Percentiles rank a stretch among this genome's conserved stretches.
These are phyloP conservation scores for Sipha flava DNA, from an alignment of 1,140 invertebrate species.

Conservation along the genomic window DNA sequence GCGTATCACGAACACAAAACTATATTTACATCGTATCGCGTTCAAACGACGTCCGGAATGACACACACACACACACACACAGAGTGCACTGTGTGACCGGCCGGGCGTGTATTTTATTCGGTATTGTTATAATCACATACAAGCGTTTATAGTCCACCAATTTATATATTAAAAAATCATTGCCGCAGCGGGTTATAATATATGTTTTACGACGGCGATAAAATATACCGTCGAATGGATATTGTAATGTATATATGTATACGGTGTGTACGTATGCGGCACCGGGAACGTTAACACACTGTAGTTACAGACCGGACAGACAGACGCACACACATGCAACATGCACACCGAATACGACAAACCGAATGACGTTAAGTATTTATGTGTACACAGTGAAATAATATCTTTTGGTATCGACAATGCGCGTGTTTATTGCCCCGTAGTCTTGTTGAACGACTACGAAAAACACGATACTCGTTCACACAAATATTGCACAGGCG, in stretches of 20 bases:
- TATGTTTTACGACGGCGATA: conserved; percentile 18
- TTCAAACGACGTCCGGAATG: neutral
- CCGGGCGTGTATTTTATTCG: too few relatives aligned
- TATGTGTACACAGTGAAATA: neutral
- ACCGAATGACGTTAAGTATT: neutral
- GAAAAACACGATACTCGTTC: neutral
- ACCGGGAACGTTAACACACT: neutral
- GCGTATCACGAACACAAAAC: too few relatives aligned
- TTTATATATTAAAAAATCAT: conserved; percentile 9
- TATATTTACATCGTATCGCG: too few relatives aligned
- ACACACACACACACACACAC: too few relatives aligned
- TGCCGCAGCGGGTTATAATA: neutral
- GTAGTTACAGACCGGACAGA: neutral
- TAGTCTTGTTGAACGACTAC: neutral
- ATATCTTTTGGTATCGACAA: conserved; percentile 10
- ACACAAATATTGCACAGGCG: neutral
- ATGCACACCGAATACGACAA: neutral
- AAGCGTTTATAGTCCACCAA: conserved; percentile 5
- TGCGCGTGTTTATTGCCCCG: neutral
- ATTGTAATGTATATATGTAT: too few relatives aligned
- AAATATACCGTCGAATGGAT: conserved; percentile 3
- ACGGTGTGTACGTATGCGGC: too few relatives aligned
- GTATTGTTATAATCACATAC: neutral
- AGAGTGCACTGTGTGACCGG: neutral
- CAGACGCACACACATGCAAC: neutral